Conservation (phyloP, 2,888 invertebrate species). For the Conus canariensis region DNA sequence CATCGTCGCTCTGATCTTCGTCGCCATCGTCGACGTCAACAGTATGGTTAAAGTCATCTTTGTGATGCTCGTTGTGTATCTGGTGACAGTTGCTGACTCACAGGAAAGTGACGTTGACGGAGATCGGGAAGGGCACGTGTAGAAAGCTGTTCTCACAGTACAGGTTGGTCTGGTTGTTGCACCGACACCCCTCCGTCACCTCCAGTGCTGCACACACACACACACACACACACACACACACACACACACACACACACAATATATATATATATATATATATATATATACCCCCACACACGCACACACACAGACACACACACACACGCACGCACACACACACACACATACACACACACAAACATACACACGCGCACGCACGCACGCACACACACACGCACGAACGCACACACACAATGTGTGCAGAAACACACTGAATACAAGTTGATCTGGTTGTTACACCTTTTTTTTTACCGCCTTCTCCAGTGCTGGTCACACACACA, state of each 20-base stretch:
- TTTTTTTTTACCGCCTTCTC: too few relatives aligned
- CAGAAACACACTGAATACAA: neutral
- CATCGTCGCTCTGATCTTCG: slow-evolving; percentile 18
- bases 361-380: neutral
- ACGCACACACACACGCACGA: neutral
- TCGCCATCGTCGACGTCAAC: neutral
- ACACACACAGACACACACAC: neutral
- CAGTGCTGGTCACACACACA: neutral
- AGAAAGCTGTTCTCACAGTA: slow-evolving; percentile 30
- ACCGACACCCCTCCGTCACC: neutral
- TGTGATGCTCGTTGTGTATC: too few relatives aligned
- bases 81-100: neutral
- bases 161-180: slow-evolving; percentile 23
- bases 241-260: neutral
- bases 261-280: neutral
- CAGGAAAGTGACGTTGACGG: neutral
- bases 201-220: slow-evolving; percentile 6
- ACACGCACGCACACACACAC: neutral
- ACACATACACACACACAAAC: neutral
- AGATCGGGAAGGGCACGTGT: neutral
- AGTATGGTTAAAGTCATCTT: neutral
- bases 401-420: too few relatives aligned
- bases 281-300: neutral
- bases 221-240: neutral
- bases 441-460: too few relatives aligned